Base-by-base conservation (phyloP, 2,113 vertebrate species). In the Saimiri boliviensis region DNA sequence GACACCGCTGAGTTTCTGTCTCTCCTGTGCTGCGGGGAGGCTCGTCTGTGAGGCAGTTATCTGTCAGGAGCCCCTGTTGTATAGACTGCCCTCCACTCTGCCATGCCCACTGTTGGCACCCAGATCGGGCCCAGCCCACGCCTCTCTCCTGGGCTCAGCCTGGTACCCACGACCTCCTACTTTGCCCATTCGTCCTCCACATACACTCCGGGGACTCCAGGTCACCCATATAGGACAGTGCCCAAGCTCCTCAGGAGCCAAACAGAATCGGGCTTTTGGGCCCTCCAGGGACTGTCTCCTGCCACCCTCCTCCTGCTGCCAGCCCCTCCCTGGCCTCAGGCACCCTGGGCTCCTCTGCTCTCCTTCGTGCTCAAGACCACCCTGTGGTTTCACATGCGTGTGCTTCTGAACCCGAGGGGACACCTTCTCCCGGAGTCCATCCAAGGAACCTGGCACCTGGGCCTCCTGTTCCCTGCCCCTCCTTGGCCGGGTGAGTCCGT, bases 401-500 rank as follows among this genome's bases (percentile, higher is more conserved):
- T 5, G 17, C 32, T 49, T 80, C 66, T 19, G 45, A 16, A 6
- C 60, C 21, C 0, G 12, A 32, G n/a, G 2, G 13, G 23, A 37
- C 25, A 2, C 47, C 37, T 68, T 54, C 30, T 49, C 63, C 58
- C 74, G 0, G 0, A 3, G 5, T 77, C 66, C 27, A 40, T 5
- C 47, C n/a, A 12, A 2, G 35, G 49, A 60, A 19, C 27, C 23
- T 14, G 5, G 66, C 6, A 60, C 32, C 35, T 66, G 9, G 73
- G 40, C 32, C n/a, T 56, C 8, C 10, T 13, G 30, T 19, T 32
- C 13, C 0, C 3, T 1, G 2, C 3, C 4, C 2, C 8, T 6
- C 1, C 35, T 5, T 2, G 27, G 37, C 10, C 1, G 5, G 58
- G 30, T 52, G 10, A 52, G 2, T 17, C 8, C 2, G 3, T 2